Conservation (phyloP, 2,888 invertebrate genomes). For the Synanthedon vespiformis region DNA sequence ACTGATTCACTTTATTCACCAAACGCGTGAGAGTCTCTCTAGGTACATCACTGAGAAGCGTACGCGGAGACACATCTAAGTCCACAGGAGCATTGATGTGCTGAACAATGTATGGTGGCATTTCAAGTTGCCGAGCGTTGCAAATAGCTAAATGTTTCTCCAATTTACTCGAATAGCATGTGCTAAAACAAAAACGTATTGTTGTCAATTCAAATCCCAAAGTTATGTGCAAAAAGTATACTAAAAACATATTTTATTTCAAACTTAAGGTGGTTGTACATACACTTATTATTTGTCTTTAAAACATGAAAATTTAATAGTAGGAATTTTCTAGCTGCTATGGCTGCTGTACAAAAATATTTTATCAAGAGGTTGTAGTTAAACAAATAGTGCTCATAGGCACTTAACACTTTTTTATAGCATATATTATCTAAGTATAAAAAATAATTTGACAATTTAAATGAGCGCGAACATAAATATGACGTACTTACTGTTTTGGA, state of each 20-base stretch:
- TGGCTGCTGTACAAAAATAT: no score
- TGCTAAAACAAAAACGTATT: slow-evolving; percentile 49
- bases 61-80: slow-evolving; percentile 19
- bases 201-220: not conserved
- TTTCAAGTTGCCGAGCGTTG: slow-evolving; percentile 72
- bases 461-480: not conserved
- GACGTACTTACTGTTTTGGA: slow-evolving; percentile 74
- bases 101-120: slow-evolving; percentile 66
- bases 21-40: slow-evolving; percentile 27
- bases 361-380: no score
- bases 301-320: no score
- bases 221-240: not conserved
- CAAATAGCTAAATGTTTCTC: slow-evolving; percentile 79
- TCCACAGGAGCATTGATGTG: slow-evolving; percentile 48
- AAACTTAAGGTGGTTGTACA: no score
- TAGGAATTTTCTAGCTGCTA: no score
- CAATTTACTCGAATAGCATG: slow-evolving; percentile 76
- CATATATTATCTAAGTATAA: no score
- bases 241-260: no score
- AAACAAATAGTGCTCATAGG: no score
- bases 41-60: slow-evolving; percentile 36
- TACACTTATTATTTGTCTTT: no score
- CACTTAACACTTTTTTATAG: no score
- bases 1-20: slow-evolving; percentile 44
- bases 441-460: not conserved